Conservation (phyloP, 1,140 invertebrate genomes). For the Archivesica marissinica region DNA sequence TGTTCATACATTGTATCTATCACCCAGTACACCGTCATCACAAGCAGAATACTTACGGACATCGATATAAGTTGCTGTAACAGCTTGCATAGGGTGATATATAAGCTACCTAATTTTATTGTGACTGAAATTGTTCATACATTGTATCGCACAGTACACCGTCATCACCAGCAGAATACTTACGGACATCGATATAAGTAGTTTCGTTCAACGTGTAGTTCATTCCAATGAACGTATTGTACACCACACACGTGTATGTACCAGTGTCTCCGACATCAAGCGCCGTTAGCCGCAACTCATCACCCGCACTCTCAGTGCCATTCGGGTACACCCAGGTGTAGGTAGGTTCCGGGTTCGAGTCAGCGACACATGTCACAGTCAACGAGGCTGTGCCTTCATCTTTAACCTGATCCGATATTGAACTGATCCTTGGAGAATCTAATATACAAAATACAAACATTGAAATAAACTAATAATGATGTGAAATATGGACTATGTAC, state of each 20-base stretch:
- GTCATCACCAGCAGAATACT: too few species aligned
- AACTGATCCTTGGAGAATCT: neutral
- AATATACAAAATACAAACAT: neutral
- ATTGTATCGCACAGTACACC: too few species aligned
- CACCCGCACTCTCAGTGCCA: neutral
- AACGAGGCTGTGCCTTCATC: neutral
- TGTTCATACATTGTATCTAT: neutral
- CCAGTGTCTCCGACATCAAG: constrained; percentile 6
- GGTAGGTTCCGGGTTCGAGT: neutral
- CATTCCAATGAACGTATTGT: neutral
- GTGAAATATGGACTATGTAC: neutral
- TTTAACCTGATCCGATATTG: neutral
- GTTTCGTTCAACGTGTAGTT: constrained; percentile 23
- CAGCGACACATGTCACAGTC: constrained; percentile 19
- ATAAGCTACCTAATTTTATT: too few species aligned
- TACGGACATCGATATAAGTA: constrained; percentile 14
- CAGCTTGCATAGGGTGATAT: too few species aligned
- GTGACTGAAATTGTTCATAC: too few species aligned
- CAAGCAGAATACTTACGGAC: too few species aligned
- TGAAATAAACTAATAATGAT: neutral
- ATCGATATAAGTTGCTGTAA: too few species aligned
- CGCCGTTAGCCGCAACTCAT: neutral
- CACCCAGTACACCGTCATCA: neutral
- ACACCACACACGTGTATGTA: constrained; percentile 17
- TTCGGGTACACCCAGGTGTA: constrained; percentile 15